phyloP scores from a whole-genome alignment of 1,140 invertebrate genomes.

The Trichonephila inaurata region DNA sequence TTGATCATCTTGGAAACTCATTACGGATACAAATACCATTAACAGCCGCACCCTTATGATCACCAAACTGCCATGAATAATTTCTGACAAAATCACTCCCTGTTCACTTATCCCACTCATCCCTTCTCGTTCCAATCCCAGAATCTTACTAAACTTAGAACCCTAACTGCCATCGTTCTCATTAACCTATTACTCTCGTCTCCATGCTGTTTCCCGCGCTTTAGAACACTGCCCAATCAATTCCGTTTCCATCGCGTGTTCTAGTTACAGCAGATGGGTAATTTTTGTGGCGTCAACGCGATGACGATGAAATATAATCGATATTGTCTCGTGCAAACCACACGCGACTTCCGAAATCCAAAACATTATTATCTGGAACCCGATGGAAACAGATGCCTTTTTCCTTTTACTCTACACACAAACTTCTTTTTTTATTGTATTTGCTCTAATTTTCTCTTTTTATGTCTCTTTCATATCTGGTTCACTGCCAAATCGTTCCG shows the following conservation, averaged over 20 bases:
- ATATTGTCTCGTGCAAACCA: constrained; percentile 13
- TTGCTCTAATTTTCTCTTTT: background rate
- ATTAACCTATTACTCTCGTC: constrained; percentile 2
- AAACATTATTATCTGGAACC: background rate
- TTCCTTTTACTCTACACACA: background rate
- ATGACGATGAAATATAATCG: constrained; percentile 4
- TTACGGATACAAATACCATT: background rate
- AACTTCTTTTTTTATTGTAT: background rate
- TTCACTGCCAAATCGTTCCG: background rate
- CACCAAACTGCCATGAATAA: background rate
- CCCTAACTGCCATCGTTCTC: background rate
- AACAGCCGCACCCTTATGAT: background rate
- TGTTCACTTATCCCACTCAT: background rate
- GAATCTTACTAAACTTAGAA: background rate
- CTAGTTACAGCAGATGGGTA: background rate
- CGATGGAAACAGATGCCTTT: background rate
- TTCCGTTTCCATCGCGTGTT: background rate
- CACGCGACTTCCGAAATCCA: constrained; percentile 15
- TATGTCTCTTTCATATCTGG: background rate
- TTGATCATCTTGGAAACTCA: background rate
- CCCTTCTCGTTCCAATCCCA: background rate
- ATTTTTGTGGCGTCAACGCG: constrained; percentile 3
- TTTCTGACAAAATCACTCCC: background rate
- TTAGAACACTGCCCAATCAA: background rate
- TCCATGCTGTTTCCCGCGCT: background rate